phyloP scores from a whole-genome alignment of 1,140 invertebrate species.

The Drosophila melanogaster region Release_6_plus_ISO1_MT NT_033779.5:13234001-13234500 shows the following conservation, averaged over 20 bases:
- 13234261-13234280: slow-evolving; percentile 78
- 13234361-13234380: slow-evolving; percentile 33
- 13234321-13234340: slow-evolving; percentile 56
- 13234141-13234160: slow-evolving; percentile 56
- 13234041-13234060: not conserved
- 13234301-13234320: slow-evolving; percentile 77
- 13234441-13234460: slow-evolving; percentile 37
- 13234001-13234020: slow-evolving; percentile 66
- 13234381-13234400: slow-evolving; percentile 57
- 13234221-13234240: slow-evolving; percentile 79
- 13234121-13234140: slow-evolving; percentile 60
- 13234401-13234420: slow-evolving; percentile 12
- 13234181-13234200: slow-evolving; percentile 69
- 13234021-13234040: slow-evolving; percentile 52
- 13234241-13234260: slow-evolving; percentile 77
- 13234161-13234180: slow-evolving; percentile 73
- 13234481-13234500: slow-evolving; percentile 28
- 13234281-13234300: slow-evolving; percentile 79
- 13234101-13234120: slow-evolving; percentile 65
- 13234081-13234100: slow-evolving; percentile 47
- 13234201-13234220: slow-evolving; percentile 76
- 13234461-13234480: not conserved
- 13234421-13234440: slow-evolving; percentile 46
- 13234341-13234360: slow-evolving; percentile 38
- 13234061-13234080: slow-evolving; percentile 2